These are phyloP conservation scores for Cecidostiba fungosa DNA, from an alignment of 2,888 invertebrate genomes.

Conservation along the genomic window DNA sequence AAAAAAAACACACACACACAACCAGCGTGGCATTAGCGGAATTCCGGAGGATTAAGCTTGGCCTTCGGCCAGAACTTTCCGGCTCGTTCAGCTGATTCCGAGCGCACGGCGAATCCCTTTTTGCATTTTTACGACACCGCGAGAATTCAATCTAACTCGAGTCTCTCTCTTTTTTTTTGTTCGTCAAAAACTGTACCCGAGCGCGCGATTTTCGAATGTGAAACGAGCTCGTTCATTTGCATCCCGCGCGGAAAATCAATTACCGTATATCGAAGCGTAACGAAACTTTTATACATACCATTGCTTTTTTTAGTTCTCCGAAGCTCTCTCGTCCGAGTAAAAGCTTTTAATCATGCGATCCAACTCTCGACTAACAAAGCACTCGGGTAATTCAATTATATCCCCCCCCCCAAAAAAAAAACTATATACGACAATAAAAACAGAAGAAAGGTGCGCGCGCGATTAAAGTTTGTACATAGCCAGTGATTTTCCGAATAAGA, in stretches of 20 bases:
- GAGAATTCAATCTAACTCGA: constrained; percentile 25
- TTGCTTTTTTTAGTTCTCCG: not conserved
- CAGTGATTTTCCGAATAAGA: not conserved
- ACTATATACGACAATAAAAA: not conserved
- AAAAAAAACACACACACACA: too few species aligned
- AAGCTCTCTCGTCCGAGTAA: not conserved
- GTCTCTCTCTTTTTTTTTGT: not conserved
- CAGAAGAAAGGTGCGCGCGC: not conserved
- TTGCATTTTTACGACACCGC: constrained; percentile 16
- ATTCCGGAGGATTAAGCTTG: constrained; percentile 27
- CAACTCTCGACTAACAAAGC: not conserved
- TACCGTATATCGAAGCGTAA: constrained; percentile 16
- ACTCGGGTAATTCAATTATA: not conserved
- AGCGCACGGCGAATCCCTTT: not conserved
- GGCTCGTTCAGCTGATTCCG: constrained; percentile 26
- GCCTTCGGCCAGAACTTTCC: constrained; percentile 42
- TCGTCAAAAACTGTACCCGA: not conserved
- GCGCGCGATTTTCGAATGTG: not conserved
- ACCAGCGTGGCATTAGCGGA: constrained; percentile 5
- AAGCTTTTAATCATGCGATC: not conserved
- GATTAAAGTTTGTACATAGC: not conserved
- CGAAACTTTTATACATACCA: not conserved
- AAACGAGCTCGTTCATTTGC: constrained; percentile 37
- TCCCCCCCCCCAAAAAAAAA: too few species aligned
- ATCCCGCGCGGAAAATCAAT: constrained; percentile 46